phyloP scores from a whole-genome alignment of 2,113 vertebrate genomes.

The Neogale vison region DNA sequence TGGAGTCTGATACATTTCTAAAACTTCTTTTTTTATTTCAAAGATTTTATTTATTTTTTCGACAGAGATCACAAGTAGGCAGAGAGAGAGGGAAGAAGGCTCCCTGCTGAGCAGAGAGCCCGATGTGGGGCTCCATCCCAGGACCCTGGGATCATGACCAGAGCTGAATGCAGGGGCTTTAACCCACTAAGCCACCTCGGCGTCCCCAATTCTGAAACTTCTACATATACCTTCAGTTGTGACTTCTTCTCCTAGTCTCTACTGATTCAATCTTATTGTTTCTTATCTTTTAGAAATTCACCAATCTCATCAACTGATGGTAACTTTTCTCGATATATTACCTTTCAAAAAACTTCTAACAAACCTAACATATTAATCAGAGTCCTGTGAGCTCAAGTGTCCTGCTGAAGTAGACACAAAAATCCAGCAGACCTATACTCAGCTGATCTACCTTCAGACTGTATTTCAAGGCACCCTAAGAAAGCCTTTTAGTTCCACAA shows the following conservation, averaged over 20 bases:
- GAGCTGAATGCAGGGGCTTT: no score
- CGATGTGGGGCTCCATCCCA: no score
- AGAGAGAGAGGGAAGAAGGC: no score
- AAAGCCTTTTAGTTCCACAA: slow-evolving; percentile 6
- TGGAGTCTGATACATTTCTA: slow-evolving; percentile 7
- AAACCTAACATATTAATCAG: not conserved
- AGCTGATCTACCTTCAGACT: not conserved
- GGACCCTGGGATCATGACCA: no score
- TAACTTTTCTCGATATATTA: not conserved
- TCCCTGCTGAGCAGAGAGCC: no score
- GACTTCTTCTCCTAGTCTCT: slow-evolving; percentile 12
- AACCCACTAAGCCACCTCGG: no score
- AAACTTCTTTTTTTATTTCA: not conserved
- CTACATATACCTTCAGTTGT: not conserved
- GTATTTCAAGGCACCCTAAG: not conserved
- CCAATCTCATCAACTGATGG: not conserved
- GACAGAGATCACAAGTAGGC: no score
- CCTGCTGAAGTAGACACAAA: slow-evolving; percentile 20
- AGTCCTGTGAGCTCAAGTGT: not conserved
- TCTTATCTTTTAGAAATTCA: slow-evolving; percentile 43
- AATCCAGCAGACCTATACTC: not conserved
- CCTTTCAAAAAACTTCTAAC: slow-evolving; percentile 36
- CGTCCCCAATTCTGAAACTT: not conserved
- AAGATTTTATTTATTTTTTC: no score
- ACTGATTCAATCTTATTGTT: not conserved